phyloP scores from a whole-genome alignment of 2,113 vertebrate species.

The Sminthopsis crassicaudata region DNA sequence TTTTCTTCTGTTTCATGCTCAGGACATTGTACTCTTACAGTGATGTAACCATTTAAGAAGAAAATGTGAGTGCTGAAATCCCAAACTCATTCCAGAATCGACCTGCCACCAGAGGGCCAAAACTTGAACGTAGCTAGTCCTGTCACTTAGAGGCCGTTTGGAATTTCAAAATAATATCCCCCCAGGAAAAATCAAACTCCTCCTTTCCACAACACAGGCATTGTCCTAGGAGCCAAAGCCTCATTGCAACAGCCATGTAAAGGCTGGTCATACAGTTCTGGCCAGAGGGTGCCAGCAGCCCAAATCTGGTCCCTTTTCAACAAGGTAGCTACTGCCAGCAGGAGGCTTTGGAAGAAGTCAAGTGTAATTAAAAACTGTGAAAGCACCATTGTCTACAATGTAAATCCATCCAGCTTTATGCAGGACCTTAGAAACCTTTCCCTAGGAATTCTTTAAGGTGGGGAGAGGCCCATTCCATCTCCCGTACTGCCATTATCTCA shows the following conservation, averaged over 20 bases:
- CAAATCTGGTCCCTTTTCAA: conserved; percentile 29
- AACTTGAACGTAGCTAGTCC: background rate
- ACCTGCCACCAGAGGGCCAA: background rate
- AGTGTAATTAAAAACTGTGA: conserved; percentile 67
- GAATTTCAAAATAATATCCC: background rate
- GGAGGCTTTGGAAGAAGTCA: conserved; percentile 59
- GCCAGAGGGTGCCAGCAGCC: background rate
- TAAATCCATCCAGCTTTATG: conserved; percentile 57
- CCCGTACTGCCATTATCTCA: background rate
- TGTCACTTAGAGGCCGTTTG: background rate
- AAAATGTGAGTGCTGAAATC: background rate
- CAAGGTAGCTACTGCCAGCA: conserved; percentile 40
- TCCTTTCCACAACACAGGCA: background rate
- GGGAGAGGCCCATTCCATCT: conserved; percentile 30
- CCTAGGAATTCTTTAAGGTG: conserved; percentile 46
- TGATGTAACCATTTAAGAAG: background rate
- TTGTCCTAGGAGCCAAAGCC: background rate
- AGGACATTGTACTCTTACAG: background rate
- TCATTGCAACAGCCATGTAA: background rate
- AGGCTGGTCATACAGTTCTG: background rate
- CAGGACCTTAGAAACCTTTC: conserved; percentile 30
- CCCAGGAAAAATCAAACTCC: too few species aligned
- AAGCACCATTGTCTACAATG: conserved; percentile 48
- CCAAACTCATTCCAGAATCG: background rate
- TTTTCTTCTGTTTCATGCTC: background rate